These are phyloP conservation scores for Artemisiospiza belli DNA, from an alignment of 2,113 vertebrate species.

Conservation along the genomic window DNA sequence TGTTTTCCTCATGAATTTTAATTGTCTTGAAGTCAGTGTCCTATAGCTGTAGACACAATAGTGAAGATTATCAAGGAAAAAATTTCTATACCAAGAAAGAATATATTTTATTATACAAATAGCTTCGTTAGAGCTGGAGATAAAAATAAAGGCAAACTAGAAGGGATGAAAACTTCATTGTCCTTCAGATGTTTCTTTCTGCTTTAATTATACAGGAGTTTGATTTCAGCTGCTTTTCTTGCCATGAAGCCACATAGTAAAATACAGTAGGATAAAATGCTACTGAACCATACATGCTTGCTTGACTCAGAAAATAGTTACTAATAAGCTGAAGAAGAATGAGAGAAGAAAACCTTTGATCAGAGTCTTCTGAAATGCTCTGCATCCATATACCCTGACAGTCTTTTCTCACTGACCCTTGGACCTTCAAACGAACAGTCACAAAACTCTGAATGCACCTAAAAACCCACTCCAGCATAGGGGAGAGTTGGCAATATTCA, in stretches of 20 bases:
- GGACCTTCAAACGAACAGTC: not conserved
- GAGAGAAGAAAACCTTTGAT: not conserved
- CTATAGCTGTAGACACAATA: not conserved
- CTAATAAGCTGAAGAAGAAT: not conserved
- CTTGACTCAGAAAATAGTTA: not conserved
- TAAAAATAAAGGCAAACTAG: not conserved
- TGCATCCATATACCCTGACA: not conserved
- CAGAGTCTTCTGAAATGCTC: not conserved
- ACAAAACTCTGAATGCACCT: not conserved
- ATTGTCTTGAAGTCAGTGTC: not conserved
- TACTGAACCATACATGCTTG: not conserved
- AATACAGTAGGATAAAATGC: not conserved
- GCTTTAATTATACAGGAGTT: not conserved
- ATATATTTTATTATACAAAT: not conserved
- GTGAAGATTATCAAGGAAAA: not conserved
- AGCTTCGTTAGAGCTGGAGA: not conserved
- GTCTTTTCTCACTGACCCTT: not conserved
- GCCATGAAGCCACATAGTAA: not conserved
- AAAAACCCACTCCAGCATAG: not conserved
- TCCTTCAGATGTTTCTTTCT: not conserved
- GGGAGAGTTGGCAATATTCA: not conserved
- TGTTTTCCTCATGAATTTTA: not conserved
- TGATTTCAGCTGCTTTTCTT: not conserved
- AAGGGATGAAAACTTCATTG: not conserved
- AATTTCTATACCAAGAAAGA: not conserved